Percentiles rank a stretch among this genome's conserved stretches.
Conservation (phyloP, 2,797 vertebrate genomes). For the Phyllotis vaccarum region DNA sequence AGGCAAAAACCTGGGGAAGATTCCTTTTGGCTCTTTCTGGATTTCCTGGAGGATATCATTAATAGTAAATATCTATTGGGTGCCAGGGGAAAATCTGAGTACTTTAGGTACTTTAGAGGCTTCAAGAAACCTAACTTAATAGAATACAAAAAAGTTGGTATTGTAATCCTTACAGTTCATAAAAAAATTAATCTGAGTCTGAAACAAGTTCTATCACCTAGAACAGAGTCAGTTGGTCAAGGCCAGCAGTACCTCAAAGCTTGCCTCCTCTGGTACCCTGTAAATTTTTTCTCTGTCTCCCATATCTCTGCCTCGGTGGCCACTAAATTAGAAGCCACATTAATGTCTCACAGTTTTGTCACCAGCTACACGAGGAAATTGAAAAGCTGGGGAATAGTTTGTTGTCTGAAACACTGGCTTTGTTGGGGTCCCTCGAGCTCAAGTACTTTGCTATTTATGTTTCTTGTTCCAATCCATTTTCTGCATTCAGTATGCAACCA, state of each 20-base stretch:
- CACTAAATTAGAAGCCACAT: neutral
- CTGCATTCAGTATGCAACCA: neutral
- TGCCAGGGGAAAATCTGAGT: neutral
- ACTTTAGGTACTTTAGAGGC: neutral
- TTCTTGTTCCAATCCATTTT: neutral
- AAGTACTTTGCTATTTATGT: neutral
- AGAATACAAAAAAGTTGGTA: neutral
- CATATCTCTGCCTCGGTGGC: neutral
- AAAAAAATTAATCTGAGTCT: neutral
- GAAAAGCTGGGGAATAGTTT: accelerated
- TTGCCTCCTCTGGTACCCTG: neutral
- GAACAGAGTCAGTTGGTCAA: neutral
- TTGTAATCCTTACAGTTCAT: neutral
- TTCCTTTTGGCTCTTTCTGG: neutral
- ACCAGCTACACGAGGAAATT: too few species aligned
- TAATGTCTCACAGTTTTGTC: neutral
- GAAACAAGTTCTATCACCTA: neutral
- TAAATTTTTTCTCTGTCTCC: accelerated
- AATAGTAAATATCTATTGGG: neutral
- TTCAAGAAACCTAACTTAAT: neutral
- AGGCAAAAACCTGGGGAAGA: neutral
- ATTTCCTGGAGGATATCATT: neutral
- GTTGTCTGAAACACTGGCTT: accelerated
- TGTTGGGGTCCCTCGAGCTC: accelerated
- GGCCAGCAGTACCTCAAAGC: neutral